A percentile compares a stretch with the other conserved stretches of the same genome.
These are phyloP conservation scores for Callopanchax toddi DNA, from an alignment of 2,113 vertebrate genomes.

Conservation along the genomic window DNA sequence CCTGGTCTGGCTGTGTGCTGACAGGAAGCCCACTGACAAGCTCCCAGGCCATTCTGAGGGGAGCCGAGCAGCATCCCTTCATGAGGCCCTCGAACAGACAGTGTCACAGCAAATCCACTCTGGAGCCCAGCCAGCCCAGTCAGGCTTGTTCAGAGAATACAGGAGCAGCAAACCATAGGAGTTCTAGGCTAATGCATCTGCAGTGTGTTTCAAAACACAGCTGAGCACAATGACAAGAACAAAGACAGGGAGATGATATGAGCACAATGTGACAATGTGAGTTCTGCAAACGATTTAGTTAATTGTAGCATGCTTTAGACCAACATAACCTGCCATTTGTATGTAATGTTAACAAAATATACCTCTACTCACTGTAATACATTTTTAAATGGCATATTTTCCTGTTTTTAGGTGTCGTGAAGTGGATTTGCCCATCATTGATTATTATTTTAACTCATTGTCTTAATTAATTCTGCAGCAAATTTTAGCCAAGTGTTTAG, in stretches of 20 bases:
- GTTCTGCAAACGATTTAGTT: no score
- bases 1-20: conserved; percentile 58
- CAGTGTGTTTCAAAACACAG: conserved; percentile 1
- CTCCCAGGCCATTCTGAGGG: conserved; percentile 66
- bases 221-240: not conserved
- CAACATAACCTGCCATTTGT: no score
- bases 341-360: no score
- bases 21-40: conserved; percentile 70
- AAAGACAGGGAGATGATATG: not conserved
- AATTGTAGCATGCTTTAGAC: no score
- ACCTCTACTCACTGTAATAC: no score
- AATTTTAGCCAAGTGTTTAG: no score
- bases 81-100: conserved; percentile 66
- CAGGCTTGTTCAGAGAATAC: conserved; percentile 38
- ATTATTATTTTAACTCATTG: no score
- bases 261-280: no score
- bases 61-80: conserved; percentile 55
- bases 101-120: conserved; percentile 69
- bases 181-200: conserved; percentile 26
- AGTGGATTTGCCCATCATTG: no score
- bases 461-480: no score
- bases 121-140: conserved; percentile 39
- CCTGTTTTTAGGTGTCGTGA: no score
- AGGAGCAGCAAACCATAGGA: conserved; percentile 37
- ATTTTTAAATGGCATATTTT: no score